Percentiles rank a stretch among this genome's conserved stretches.
Evolutionary conservation across 2,797 vertebrate species (phyloP).

Genomic region (Periophthalmus magnuspinnatus): DNA sequence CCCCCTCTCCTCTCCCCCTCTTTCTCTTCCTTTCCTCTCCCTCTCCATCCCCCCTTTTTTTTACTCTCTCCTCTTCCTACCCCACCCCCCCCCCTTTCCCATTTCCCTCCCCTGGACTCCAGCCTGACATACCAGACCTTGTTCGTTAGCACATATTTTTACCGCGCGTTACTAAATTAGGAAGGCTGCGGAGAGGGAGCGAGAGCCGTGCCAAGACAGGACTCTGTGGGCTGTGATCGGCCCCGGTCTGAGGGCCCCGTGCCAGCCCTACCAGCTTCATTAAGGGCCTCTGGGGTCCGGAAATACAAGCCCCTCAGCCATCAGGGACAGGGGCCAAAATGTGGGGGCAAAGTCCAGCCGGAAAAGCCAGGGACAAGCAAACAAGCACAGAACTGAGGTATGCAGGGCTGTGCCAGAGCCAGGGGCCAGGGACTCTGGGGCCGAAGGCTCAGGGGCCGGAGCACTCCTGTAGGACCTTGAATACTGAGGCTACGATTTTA

Average conservation of each 20-base stretch:
- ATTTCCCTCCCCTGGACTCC: slow-evolving; percentile 77
- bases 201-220: slow-evolving; percentile 78
- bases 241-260: slow-evolving; percentile 78
- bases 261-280: slow-evolving; percentile 78
- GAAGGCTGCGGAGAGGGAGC: slow-evolving; percentile 83
- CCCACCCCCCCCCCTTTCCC: slow-evolving; percentile 37
- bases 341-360: slow-evolving; percentile 61
- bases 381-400: slow-evolving; percentile 41
- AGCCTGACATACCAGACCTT: slow-evolving; percentile 91
- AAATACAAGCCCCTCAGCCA: slow-evolving; percentile 79
- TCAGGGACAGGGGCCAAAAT: slow-evolving; percentile 72
- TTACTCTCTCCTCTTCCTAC: slow-evolving; percentile 1
- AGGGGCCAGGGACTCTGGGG: background rate
- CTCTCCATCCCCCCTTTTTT: background rate
- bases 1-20: background rate
- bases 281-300: slow-evolving; percentile 78
- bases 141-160: slow-evolving; percentile 88
- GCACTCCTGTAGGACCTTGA: too few relatives aligned
- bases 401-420: background rate
- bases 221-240: slow-evolving; percentile 78
- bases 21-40: background rate
- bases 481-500: too few relatives aligned
- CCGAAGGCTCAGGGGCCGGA: too few relatives aligned
- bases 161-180: slow-evolving; percentile 96
- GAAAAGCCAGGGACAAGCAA: slow-evolving; percentile 79